Conservation (phyloP, 1,140 invertebrate genomes). For the Galendromus occidentalis region DNA sequence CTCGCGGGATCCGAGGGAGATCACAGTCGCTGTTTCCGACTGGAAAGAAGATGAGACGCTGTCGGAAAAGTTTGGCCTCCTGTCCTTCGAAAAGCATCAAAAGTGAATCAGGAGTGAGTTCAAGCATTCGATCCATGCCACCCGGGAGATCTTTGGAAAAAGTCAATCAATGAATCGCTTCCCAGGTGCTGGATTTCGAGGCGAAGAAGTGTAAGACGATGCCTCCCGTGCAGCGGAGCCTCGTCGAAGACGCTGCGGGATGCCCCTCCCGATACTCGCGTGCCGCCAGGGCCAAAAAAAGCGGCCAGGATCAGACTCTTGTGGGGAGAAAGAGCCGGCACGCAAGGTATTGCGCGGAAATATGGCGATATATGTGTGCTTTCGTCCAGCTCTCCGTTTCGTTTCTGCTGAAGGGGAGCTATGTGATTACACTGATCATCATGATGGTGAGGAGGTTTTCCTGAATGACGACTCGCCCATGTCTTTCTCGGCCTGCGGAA, state of each 20-base stretch:
- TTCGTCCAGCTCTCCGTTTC: slow-evolving; percentile 20
- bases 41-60: background rate
- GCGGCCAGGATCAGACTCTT: no score
- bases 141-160: no score
- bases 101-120: background rate
- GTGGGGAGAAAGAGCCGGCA: background rate
- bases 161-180: no score
- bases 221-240: no score
- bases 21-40: slow-evolving; percentile 1
- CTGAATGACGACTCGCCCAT: no score
- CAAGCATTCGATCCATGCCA: no score
- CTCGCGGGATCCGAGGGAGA: background rate
- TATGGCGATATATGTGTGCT: background rate
- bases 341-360: background rate
- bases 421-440: slow-evolving; percentile 63
- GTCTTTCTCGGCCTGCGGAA: no score
- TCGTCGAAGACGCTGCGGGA: no score
- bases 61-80: background rate
- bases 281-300: background rate
- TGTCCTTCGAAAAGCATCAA: background rate
- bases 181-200: no score
- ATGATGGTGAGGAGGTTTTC: slow-evolving; percentile 54
- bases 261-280: no score
- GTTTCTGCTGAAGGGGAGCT: slow-evolving; percentile 42
- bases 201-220: no score